These are phyloP conservation scores for Monopterus albus DNA, from an alignment of 2,113 vertebrate genomes.

Conservation along the genomic window DNA sequence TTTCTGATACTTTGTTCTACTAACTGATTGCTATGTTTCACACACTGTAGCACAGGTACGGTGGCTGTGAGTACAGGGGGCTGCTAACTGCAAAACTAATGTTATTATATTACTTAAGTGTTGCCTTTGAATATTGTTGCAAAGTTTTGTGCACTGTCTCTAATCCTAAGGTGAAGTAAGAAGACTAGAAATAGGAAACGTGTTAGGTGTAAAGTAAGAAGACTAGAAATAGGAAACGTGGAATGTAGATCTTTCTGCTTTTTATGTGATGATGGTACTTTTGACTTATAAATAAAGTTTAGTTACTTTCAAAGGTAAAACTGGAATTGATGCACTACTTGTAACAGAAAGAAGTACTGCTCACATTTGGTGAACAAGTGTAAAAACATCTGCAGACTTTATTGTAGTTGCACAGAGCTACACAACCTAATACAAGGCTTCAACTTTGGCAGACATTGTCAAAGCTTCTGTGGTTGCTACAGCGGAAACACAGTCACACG, in stretches of 20 bases:
- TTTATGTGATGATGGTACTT: neutral
- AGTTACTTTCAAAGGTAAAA: conserved; percentile 9
- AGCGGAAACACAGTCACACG: conserved; percentile 46
- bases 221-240: no score
- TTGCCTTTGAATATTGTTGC: no score
- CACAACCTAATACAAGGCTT: conserved; percentile 21
- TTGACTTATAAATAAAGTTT: conserved; percentile 4
- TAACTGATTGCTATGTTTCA: neutral
- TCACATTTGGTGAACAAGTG: conserved; percentile 25
- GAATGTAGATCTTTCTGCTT: no score
- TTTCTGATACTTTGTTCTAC: conserved; percentile 1
- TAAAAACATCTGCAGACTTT: conserved; percentile 26
- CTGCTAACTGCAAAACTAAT: no score
- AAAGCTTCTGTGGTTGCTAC: conserved; percentile 30
- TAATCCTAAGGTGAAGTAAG: no score
- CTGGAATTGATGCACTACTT: neutral
- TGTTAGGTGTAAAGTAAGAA: no score
- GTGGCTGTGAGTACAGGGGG: conserved; percentile 2
- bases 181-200: no score
- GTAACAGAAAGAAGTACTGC: neutral
- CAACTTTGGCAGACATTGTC: conserved; percentile 50
- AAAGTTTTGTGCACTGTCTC: no score
- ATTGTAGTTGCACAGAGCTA: conserved; percentile 10
- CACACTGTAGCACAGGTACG: neutral
- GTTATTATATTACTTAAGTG: no score